phyloP scores from a whole-genome alignment of 1,140 invertebrate genomes.

The Ostrea edulis region DNA sequence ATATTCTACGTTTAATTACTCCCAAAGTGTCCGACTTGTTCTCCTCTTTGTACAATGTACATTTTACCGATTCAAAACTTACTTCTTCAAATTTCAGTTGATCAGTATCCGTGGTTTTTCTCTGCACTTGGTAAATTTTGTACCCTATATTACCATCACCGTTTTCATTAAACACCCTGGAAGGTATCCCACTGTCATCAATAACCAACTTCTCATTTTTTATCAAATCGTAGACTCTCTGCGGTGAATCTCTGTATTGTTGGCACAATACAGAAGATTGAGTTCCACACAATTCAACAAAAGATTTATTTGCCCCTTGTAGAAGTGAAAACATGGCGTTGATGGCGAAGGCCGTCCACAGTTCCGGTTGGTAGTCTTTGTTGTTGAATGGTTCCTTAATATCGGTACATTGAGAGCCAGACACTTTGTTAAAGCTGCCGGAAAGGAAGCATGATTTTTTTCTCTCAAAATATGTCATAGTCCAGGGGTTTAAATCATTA shows the following conservation, averaged over 20 bases:
- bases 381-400: neutral
- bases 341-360: conserved; percentile 47
- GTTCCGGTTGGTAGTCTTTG: conserved; percentile 26
- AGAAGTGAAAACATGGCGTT: conserved; percentile 50
- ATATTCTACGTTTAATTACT: too few species aligned
- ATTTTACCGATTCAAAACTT: neutral
- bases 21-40: too few species aligned
- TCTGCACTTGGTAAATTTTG: conserved; percentile 48
- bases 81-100: neutral
- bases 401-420: neutral
- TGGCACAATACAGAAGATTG: conserved; percentile 36
- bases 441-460: neutral
- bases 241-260: neutral
- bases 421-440: conserved; percentile 26
- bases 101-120: neutral
- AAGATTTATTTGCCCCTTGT: conserved; percentile 37
- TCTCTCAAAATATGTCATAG: neutral
- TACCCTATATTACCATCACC: conserved; percentile 53
- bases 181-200: conserved; percentile 13
- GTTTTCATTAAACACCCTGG: conserved; percentile 39
- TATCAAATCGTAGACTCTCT: neutral
- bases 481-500: neutral
- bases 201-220: conserved; percentile 33
- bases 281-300: conserved; percentile 37
- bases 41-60: too few species aligned